phyloP scores from a whole-genome alignment of 2,113 vertebrate species.

The Channa argus region DNA sequence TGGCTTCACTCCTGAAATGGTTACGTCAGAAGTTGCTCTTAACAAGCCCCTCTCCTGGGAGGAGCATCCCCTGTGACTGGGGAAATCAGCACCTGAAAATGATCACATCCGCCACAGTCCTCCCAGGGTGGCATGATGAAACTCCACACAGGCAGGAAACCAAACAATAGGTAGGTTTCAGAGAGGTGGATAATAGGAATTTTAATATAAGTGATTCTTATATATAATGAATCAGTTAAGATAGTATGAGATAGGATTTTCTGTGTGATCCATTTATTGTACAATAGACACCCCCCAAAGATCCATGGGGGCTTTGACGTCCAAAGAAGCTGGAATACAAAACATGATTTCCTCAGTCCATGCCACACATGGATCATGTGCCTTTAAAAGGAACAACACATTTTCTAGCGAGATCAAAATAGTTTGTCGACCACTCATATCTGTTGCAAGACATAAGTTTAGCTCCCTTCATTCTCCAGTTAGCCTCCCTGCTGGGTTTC shows the following conservation, averaged over 20 bases:
- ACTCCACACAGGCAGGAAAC: slow-evolving; percentile 50
- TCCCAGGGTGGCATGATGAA: slow-evolving; percentile 73
- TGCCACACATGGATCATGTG: slow-evolving; percentile 71
- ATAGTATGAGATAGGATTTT: not conserved
- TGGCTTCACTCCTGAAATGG: slow-evolving; percentile 18
- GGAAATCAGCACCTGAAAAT: slow-evolving; percentile 52
- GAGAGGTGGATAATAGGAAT: not conserved
- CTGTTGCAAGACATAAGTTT: slow-evolving; percentile 75
- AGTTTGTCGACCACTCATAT: slow-evolving; percentile 70
- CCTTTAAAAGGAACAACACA: slow-evolving; percentile 72
- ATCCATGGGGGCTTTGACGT: slow-evolving; percentile 43
- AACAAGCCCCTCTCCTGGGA: slow-evolving; percentile 47
- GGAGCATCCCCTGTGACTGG: slow-evolving; percentile 47
- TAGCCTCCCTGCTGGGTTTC: slow-evolving; percentile 78
- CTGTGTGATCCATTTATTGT: slow-evolving; percentile 16
- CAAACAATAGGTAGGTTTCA: slow-evolving; percentile 6
- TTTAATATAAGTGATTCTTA: not conserved
- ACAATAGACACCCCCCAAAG: slow-evolving; percentile 1
- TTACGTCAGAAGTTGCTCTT: slow-evolving; percentile 68
- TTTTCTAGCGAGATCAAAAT: slow-evolving; percentile 67
- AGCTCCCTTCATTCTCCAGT: slow-evolving; percentile 52
- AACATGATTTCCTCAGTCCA: slow-evolving; percentile 69
- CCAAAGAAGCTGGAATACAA: slow-evolving; percentile 67
- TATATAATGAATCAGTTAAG: slow-evolving; percentile 15
- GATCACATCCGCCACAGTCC: slow-evolving; percentile 57